Conservation (phyloP, 2,888 invertebrate genomes). For the Tiliacea aurago region DNA sequence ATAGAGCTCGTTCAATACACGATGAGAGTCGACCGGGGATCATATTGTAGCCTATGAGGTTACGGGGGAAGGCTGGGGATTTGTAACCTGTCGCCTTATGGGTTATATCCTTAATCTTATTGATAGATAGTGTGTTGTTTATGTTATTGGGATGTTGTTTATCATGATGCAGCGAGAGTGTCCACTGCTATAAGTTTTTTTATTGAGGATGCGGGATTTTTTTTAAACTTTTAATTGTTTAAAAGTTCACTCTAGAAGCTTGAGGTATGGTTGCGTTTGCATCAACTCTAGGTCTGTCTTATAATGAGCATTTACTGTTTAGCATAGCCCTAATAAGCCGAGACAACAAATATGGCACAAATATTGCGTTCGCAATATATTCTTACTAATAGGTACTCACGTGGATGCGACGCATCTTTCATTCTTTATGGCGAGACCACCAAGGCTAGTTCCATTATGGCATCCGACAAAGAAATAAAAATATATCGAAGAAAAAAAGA, state of each 20-base stretch:
- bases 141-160: constrained; percentile 5
- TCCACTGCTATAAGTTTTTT: background rate
- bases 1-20: constrained; percentile 39
- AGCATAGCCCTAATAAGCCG: background rate
- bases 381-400: background rate
- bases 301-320: background rate
- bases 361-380: background rate
- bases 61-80: constrained; percentile 58
- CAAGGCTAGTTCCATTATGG: background rate
- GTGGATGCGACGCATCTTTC: background rate
- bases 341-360: background rate
- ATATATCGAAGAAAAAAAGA: constrained; percentile 30
- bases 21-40: constrained; percentile 58
- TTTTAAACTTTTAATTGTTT: background rate
- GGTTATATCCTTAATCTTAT: constrained; percentile 47
- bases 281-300: background rate
- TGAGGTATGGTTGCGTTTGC: background rate
- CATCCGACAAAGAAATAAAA: constrained; percentile 1
- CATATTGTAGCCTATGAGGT: constrained; percentile 56
- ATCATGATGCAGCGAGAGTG: background rate
- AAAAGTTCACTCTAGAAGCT: background rate
- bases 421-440: background rate
- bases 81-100: constrained; percentile 61
- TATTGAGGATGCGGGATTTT: background rate
- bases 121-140: constrained; percentile 32